These are phyloP conservation scores for Ophion obscuratus DNA, from an alignment of 2,888 invertebrate species.

Conservation along the genomic window DNA sequence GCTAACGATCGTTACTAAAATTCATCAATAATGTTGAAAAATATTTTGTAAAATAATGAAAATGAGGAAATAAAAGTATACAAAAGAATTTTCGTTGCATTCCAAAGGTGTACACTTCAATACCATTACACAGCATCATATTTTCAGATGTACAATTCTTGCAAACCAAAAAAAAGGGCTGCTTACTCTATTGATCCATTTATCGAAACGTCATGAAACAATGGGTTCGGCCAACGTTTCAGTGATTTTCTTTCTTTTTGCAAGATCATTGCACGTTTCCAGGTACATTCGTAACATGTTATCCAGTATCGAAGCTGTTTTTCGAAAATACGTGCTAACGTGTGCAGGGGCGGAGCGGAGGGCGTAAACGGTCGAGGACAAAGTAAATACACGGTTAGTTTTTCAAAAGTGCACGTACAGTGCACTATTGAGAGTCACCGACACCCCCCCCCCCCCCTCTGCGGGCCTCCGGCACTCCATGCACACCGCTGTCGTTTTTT, in stretches of 20 bases:
- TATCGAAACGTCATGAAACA: neutral
- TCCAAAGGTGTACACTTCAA: no score
- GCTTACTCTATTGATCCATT: neutral
- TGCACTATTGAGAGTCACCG: slow-evolving; percentile 27
- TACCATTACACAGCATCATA: neutral
- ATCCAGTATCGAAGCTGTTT: neutral
- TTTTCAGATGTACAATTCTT: neutral
- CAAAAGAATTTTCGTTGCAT: no score
- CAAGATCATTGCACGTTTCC: neutral
- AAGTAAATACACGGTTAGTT: neutral
- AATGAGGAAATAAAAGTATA: no score
- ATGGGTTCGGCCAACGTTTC: neutral
- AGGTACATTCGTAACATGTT: neutral
- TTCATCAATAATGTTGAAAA: no score
- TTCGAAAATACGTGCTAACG: neutral
- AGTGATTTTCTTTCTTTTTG: neutral
- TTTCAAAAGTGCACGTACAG: slow-evolving; percentile 40
- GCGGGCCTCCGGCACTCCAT: neutral
- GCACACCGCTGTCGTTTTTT: neutral
- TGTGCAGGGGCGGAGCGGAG: neutral
- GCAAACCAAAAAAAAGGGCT: neutral
- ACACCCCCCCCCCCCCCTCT: neutral
- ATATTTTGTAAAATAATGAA: no score
- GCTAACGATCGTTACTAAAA: no score
- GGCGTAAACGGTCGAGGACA: neutral